phyloP scores from a whole-genome alignment of 2,797 vertebrate genomes.

The Hafferia zeledoni region DNA sequence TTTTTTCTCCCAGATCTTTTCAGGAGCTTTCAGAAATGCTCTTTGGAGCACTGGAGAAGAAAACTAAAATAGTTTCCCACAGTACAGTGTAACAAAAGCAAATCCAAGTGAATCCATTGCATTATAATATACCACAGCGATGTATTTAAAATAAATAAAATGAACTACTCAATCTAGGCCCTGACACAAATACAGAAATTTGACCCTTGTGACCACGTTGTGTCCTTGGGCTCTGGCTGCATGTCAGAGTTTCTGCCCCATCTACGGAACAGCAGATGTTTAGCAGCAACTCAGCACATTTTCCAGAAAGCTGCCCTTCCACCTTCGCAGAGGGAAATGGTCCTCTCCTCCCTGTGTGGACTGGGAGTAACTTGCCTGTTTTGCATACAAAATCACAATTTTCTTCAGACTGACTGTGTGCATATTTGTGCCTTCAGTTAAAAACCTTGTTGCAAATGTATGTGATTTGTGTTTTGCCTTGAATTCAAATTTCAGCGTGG shows the following conservation, averaged over 20 bases:
- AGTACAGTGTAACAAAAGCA: neutral
- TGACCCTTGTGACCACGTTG: fast-evolving
- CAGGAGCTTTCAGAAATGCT: neutral
- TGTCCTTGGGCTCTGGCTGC: neutral
- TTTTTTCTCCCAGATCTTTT: neutral
- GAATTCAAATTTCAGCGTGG: neutral
- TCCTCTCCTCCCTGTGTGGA: neutral
- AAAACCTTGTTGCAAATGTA: neutral
- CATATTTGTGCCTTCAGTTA: neutral
- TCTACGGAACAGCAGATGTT: neutral
- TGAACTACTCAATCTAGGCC: neutral
- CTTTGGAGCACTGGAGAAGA: neutral
- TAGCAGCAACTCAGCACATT: neutral
- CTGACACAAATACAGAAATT: neutral
- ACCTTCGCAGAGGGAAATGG: neutral
- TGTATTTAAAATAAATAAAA: neutral
- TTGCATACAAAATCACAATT: neutral
- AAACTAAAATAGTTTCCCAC: neutral
- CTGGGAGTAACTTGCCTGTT: neutral
- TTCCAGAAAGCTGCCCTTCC: neutral
- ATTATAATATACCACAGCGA: neutral
- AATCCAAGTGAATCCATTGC: neutral
- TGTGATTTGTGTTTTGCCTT: neutral
- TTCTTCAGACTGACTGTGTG: neutral
- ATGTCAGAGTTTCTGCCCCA: neutral